Conservation (phyloP, 2,113 vertebrate species). For the Crocuta crocuta region DNA sequence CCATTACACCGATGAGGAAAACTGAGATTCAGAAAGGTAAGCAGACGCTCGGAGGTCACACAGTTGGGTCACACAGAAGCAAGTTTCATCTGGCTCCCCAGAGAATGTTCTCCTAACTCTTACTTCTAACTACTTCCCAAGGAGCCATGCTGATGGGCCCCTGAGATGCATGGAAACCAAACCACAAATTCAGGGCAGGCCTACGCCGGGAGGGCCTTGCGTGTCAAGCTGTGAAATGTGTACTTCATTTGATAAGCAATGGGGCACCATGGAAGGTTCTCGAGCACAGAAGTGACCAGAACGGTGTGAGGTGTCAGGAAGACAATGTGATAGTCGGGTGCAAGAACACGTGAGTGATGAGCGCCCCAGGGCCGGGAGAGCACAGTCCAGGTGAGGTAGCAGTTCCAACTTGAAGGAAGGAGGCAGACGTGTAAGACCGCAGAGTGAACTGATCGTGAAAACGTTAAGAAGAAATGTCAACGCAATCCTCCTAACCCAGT, state of each 20-base stretch:
- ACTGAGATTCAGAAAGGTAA: constrained; percentile 53
- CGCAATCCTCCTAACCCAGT: not conserved
- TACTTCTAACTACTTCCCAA: constrained; percentile 39
- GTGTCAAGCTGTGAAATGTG: constrained; percentile 10
- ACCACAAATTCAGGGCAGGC: not conserved
- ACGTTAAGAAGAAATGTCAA: not conserved
- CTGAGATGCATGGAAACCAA: not conserved
- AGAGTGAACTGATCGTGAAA: not conserved
- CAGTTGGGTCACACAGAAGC: not conserved
- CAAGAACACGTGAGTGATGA: not conserved
- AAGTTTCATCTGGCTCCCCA: not conserved
- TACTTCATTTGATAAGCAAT: constrained; percentile 3
- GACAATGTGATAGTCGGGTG: not conserved
- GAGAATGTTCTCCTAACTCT: not conserved
- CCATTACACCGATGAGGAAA: not conserved
- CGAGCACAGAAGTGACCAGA: constrained; percentile 7
- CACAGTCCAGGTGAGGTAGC: not conserved
- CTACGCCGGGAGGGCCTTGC: not conserved
- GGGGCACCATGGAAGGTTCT: not conserved
- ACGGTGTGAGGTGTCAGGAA: not conserved
- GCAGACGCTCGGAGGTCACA: constrained; percentile 23
- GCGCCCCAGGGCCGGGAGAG: not conserved
- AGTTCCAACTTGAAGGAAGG: constrained; percentile 6
- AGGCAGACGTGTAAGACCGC: not conserved
- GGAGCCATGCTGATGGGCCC: not conserved